Conservation (phyloP, 2,797 vertebrate species). For the Aselliscus stoliczkanus region DNA sequence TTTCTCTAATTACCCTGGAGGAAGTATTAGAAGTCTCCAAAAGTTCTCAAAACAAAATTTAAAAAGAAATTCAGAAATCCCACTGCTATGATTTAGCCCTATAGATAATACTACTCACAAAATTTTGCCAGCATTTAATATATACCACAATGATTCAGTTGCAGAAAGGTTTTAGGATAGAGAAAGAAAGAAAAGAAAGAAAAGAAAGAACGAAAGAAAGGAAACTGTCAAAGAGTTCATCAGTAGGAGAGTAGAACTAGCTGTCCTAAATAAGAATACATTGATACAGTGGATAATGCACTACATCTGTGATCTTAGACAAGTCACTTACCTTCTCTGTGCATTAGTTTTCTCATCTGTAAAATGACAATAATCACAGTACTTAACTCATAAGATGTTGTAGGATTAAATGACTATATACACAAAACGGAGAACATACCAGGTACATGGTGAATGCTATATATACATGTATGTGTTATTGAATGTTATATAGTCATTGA, state of each 20-base stretch:
- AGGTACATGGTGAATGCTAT: background rate
- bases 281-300: background rate
- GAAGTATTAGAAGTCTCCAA: background rate
- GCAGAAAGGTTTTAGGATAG: background rate
- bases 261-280: background rate
- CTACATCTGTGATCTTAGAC: background rate
- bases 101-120: background rate
- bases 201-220: background rate
- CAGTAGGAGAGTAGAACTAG: background rate
- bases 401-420: background rate
- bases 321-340: background rate
- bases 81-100: background rate
- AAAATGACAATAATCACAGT: background rate
- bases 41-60: conserved; percentile 42
- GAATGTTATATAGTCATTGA: background rate
- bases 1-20: conserved; percentile 22
- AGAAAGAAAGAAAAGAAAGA: background rate
- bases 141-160: background rate
- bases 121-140: conserved; percentile 4
- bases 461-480: background rate
- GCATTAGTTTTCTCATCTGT: background rate
- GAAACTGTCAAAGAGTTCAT: background rate
- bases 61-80: background rate
- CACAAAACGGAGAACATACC: background rate
- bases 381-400: background rate